A percentile compares a stretch with the other conserved stretches of the same genome.
Conservation (phyloP, 2,888 invertebrate genomes). For the Vanessa cardui region DNA sequence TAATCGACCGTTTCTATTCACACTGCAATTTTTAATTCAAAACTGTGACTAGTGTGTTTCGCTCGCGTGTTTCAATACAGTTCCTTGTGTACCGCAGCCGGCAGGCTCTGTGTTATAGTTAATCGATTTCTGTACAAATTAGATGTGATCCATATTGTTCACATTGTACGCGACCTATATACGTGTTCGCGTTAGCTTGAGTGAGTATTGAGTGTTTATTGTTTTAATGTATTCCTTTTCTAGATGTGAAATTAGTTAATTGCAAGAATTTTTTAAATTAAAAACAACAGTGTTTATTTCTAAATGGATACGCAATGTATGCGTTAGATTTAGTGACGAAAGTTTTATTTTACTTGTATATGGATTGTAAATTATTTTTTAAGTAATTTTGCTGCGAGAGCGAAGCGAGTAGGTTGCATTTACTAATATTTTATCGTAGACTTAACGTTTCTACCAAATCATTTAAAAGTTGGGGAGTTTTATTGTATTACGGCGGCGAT, state of each 20-base stretch:
- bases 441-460: constrained; percentile 79
- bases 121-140: constrained; percentile 37
- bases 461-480: constrained; percentile 61
- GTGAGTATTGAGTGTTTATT: constrained; percentile 17
- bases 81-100: constrained; percentile 41
- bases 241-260: constrained; percentile 8
- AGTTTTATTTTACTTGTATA: constrained; percentile 33
- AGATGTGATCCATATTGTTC: constrained; percentile 24
- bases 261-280: constrained; percentile 2
- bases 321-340: constrained; percentile 20
- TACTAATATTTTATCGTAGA: constrained; percentile 80
- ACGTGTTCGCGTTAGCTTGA: constrained; percentile 1
- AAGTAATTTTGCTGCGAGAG: constrained; percentile 49
- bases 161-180: constrained; percentile 6
- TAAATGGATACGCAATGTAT: constrained; percentile 20
- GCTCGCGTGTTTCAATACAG: constrained; percentile 46
- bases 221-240: constrained; percentile 2
- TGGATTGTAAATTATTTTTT: constrained; percentile 63
- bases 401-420: constrained; percentile 76
- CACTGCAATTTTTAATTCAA: constrained; percentile 74
- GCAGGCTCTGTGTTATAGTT: constrained; percentile 6
- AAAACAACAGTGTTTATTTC: constrained; percentile 22
- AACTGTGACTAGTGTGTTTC: constrained; percentile 74
- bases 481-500: constrained; percentile 39
- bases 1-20: constrained; percentile 52